Conservation (phyloP, 1,140 invertebrate species). For the Drosophila triauraria region DNA sequence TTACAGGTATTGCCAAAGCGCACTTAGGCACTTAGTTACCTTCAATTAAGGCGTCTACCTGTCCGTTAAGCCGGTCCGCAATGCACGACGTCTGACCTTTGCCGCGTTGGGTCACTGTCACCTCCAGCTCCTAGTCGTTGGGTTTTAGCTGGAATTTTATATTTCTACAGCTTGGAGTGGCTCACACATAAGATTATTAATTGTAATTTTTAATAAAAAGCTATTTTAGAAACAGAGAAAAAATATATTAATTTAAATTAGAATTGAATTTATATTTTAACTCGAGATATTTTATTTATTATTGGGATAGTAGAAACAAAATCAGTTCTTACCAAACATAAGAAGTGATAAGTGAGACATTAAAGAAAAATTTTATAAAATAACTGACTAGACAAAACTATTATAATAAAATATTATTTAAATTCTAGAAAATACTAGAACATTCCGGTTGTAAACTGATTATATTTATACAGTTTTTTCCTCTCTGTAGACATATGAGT, state of each 20-base stretch:
- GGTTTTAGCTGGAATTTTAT: constrained; percentile 29
- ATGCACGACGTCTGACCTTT: constrained; percentile 68
- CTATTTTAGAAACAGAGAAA: neutral
- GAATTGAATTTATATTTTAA: neutral
- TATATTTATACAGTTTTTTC: neutral
- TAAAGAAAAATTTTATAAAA: neutral
- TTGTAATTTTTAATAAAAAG: constrained; percentile 7
- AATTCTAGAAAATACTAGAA: neutral
- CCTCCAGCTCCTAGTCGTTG: constrained; percentile 14
- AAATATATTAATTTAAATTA: neutral
- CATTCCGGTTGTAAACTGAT: neutral
- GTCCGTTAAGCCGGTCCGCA: constrained; percentile 63
- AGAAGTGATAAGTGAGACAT: too few species aligned
- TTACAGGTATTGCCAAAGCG: constrained; percentile 60
- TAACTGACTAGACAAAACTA: neutral
- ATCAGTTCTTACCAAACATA: too few species aligned
- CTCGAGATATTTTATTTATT: neutral
- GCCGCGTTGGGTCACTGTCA: constrained; percentile 67
- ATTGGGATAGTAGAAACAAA: too few species aligned
- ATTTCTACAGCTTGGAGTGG: neutral
- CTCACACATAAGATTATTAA: constrained; percentile 14
- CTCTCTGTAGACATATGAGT: constrained; percentile 18
- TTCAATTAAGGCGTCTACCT: constrained; percentile 63
- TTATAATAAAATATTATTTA: neutral
- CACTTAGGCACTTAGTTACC: constrained; percentile 40